A percentile compares a stretch with the other conserved stretches of the same genome.
Conservation (phyloP, 2,888 invertebrate genomes). For the Nomada flava region DNA sequence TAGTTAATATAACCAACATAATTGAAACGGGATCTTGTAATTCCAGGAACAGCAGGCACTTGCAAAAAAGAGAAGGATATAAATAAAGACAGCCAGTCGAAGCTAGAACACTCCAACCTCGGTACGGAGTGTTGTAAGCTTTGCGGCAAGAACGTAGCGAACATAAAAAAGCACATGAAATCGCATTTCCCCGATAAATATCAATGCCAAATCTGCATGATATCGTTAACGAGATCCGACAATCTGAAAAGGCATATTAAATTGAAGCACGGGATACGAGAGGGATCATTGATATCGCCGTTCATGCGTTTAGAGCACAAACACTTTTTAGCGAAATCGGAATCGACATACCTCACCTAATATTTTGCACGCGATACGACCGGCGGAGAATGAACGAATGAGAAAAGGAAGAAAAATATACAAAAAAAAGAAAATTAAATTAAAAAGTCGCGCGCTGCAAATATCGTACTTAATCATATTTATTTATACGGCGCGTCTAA, state of each 20-base stretch:
- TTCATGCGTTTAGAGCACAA: constrained; percentile 80
- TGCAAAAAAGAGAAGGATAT: constrained; percentile 82
- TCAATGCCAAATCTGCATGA: constrained; percentile 84
- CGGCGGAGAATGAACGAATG: background rate
- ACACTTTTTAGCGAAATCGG: constrained; percentile 80
- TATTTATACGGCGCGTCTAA: too few species aligned
- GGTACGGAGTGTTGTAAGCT: constrained; percentile 83
- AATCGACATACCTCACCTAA: constrained; percentile 79
- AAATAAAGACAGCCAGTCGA: constrained; percentile 81
- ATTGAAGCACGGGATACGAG: constrained; percentile 83
- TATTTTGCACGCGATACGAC: background rate
- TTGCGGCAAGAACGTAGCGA: constrained; percentile 84
- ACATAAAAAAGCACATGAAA: constrained; percentile 84
- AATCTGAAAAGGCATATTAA: constrained; percentile 85
- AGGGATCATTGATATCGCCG: constrained; percentile 79
- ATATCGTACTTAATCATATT: too few species aligned
- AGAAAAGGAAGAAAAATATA: background rate
- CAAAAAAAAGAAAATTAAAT: too few species aligned
- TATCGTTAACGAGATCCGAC: constrained; percentile 85
- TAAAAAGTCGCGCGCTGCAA: too few species aligned
- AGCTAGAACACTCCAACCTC: constrained; percentile 79
- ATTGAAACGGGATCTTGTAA: constrained; percentile 78
- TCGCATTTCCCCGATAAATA: constrained; percentile 84
- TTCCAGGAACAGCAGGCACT: constrained; percentile 83
- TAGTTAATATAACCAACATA: constrained; percentile 25